phyloP scores from a whole-genome alignment of 1,140 invertebrate genomes.

The Belonocnema kinseyi region DNA sequence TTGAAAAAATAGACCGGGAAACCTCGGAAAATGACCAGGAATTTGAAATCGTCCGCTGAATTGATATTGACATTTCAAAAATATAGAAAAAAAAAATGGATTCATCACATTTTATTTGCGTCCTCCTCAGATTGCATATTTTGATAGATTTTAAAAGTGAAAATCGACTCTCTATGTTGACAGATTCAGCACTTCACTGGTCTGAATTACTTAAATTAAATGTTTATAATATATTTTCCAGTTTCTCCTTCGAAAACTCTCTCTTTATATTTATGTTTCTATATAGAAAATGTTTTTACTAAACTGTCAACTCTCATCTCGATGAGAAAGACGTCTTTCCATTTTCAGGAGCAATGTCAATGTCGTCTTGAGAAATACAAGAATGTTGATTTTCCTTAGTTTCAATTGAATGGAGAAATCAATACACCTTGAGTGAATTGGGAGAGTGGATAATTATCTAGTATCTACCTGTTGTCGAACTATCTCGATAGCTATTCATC shows the following conservation, averaged over 20 bases:
- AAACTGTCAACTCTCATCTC: not conserved
- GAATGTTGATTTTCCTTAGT: conserved; percentile 10
- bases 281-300: not conserved
- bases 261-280: not conserved
- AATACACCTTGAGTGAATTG: not conserved
- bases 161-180: conserved; percentile 1
- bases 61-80: too few relatives aligned
- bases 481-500: not conserved
- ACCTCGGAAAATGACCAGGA: too few relatives aligned
- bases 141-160: not conserved
- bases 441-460: not conserved
- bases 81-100: too few relatives aligned
- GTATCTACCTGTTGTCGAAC: not conserved
- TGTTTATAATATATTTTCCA: conserved; percentile 6
- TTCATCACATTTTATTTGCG: too few relatives aligned
- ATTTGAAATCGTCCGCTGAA: too few relatives aligned
- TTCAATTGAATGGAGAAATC: conserved; percentile 3
- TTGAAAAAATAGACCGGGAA: too few relatives aligned
- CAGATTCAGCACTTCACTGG: conserved; percentile 20
- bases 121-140: not conserved
- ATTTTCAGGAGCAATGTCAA: not conserved
- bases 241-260: conserved; percentile 11
- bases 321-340: not conserved
- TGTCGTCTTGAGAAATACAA: not conserved
- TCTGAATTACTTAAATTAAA: not conserved